These are phyloP conservation scores for Paralvinella palmiformis DNA, from an alignment of 1,140 invertebrate species.

Conservation along the genomic window DNA sequence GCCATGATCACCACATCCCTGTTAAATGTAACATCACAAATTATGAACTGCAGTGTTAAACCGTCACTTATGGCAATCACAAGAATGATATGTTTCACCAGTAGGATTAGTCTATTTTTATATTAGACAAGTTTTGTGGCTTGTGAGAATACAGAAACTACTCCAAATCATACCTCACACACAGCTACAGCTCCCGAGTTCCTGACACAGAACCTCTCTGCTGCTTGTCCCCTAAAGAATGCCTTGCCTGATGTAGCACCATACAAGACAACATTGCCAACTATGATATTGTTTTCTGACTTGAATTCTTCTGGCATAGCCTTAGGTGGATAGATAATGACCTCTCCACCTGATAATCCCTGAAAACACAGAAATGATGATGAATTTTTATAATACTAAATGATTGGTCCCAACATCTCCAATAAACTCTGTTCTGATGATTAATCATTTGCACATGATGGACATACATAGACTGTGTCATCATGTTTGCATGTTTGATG, in stretches of 20 bases:
- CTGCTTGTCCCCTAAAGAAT: slow-evolving; percentile 93
- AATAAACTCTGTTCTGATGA: too few species aligned
- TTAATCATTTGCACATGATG: too few species aligned
- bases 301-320: slow-evolving; percentile 67
- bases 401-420: neutral
- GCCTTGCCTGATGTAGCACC: slow-evolving; percentile 91
- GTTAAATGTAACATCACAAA: neutral
- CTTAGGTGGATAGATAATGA: slow-evolving; percentile 90
- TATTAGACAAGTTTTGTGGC: too few species aligned
- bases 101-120: too few species aligned
- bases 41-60: too few species aligned
- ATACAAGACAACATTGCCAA: slow-evolving; percentile 97
- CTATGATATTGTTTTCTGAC: slow-evolving; percentile 92
- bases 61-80: too few species aligned
- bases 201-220: slow-evolving; percentile 94
- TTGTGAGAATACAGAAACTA: too few species aligned
- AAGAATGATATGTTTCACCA: too few species aligned
- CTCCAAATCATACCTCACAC: slow-evolving; percentile 63
- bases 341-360: slow-evolving; percentile 90
- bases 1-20: slow-evolving; percentile 94
- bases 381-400: slow-evolving; percentile 5
- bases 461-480: too few species aligned
- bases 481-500: too few species aligned
- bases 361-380: slow-evolving; percentile 52
- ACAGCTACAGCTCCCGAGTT: slow-evolving; percentile 94